phyloP scores from a whole-genome alignment of 2,888 invertebrate genomes.

The Dynastes grantii region DNA sequence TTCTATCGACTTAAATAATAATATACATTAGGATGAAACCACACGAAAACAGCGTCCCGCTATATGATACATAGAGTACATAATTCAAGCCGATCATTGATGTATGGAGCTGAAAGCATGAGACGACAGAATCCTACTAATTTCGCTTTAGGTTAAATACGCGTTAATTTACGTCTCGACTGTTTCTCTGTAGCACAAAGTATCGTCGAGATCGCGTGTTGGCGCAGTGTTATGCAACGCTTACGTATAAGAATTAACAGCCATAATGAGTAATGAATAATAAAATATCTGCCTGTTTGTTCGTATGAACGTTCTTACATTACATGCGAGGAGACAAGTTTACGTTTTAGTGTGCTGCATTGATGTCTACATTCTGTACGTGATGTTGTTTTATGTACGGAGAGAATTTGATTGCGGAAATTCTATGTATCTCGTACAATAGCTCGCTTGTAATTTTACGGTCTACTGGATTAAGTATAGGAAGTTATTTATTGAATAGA shows the following conservation, averaged over 20 bases:
- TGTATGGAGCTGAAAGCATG: neutral
- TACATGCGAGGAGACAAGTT: too few relatives aligned
- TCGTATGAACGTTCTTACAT: too few relatives aligned
- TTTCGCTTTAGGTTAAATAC: conserved; percentile 34
- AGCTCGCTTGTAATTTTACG: too few relatives aligned
- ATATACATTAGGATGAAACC: neutral
- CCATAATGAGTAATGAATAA: too few relatives aligned
- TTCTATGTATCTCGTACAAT: too few relatives aligned
- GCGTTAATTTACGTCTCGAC: conserved; percentile 22
- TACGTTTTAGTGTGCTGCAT: too few relatives aligned
- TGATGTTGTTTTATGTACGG: too few relatives aligned
- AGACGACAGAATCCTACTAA: conserved; percentile 14
- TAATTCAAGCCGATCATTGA: conserved; percentile 13
- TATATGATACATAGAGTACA: neutral
- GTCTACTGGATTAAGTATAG: too few relatives aligned
- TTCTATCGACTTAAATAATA: neutral
- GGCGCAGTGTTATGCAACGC: neutral
- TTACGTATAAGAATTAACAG: neutral
- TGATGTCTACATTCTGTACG: too few relatives aligned
- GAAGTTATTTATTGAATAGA: too few relatives aligned
- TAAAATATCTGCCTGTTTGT: too few relatives aligned
- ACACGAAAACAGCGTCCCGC: conserved; percentile 7
- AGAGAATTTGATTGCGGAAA: too few relatives aligned
- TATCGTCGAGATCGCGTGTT: neutral
- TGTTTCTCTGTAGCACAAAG: conserved; percentile 1